phyloP scores from a whole-genome alignment of 2,888 invertebrate species.

The Lissonota sp. region DNA sequence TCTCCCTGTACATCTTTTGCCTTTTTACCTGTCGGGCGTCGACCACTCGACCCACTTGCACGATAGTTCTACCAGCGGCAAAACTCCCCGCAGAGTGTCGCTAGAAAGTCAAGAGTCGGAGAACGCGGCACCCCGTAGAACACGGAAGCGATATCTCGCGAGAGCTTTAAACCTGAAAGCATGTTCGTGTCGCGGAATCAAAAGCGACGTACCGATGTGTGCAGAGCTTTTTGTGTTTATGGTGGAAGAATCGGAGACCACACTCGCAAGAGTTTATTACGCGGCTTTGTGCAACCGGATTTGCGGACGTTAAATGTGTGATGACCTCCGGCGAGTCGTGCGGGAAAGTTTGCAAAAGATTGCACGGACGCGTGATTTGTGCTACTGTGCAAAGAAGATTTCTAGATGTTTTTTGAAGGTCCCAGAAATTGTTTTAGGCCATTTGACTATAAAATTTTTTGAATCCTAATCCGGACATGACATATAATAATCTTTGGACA shows the following conservation, averaged over 20 bases:
- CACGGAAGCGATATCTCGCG: conserved; percentile 62
- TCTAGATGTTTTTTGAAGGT: too few relatives aligned
- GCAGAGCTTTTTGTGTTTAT: conserved; percentile 52
- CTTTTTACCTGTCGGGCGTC: conserved; percentile 45
- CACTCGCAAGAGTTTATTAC: conserved; percentile 44
- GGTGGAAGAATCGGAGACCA: conserved; percentile 22
- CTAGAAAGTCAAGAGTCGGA: conserved; percentile 54
- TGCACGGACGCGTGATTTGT: not conserved
- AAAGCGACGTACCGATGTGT: conserved; percentile 37
- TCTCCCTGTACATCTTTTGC: conserved; percentile 29
- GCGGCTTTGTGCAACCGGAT: conserved; percentile 13
- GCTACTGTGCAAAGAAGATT: too few relatives aligned
- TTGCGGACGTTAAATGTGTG: not conserved
- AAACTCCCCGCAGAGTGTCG: conserved; percentile 64
- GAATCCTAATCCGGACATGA: too few relatives aligned
- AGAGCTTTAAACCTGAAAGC: conserved; percentile 80
- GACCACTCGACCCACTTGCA: conserved; percentile 74
- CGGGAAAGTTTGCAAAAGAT: not conserved
- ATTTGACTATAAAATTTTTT: too few relatives aligned
- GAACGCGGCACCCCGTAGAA: conserved; percentile 30
- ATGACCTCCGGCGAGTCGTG: not conserved
- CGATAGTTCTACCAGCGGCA: conserved; percentile 72
- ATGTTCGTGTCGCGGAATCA: conserved; percentile 75
- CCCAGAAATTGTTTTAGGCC: too few relatives aligned
- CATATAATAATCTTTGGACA: not conserved